phyloP scores from a whole-genome alignment of 1,140 invertebrate species.

The Drosophila rufa region DNA sequence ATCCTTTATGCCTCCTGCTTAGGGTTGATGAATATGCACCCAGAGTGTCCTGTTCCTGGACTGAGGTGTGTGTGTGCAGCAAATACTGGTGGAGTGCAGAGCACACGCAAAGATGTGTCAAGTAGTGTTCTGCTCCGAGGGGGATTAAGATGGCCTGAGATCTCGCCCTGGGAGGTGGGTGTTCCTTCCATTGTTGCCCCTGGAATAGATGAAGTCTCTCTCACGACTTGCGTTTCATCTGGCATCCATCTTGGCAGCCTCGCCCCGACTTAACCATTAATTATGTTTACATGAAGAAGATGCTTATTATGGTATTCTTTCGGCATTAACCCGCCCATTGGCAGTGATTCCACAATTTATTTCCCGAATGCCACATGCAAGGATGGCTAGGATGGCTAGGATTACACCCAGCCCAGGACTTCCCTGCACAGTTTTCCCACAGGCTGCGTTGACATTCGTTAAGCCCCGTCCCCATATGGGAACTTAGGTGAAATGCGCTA shows the following conservation, averaged over 20 bases:
- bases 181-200: constrained; percentile 2
- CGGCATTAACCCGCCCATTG: constrained; percentile 61
- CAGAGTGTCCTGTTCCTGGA: constrained; percentile 35
- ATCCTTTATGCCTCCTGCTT: constrained; percentile 4
- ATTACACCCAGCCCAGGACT: constrained; percentile 36
- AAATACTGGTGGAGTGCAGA: constrained; percentile 30
- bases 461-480: constrained; percentile 21
- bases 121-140: constrained; percentile 25
- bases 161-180: constrained; percentile 10
- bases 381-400: constrained; percentile 54
- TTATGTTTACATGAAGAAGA: constrained; percentile 48
- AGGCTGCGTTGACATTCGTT: constrained; percentile 56
- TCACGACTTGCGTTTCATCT: constrained; percentile 21
- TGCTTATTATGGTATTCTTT: constrained; percentile 30
- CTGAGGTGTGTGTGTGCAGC: constrained; percentile 20
- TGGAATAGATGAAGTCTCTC: constrained; percentile 15
- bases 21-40: constrained; percentile 38
- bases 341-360: constrained; percentile 71
- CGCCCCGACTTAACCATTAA: constrained; percentile 52
- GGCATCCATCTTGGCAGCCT: constrained; percentile 22
- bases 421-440: constrained; percentile 65
- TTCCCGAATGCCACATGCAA: constrained; percentile 68
- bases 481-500: constrained; percentile 42
- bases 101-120: constrained; percentile 37
- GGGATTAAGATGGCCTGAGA: constrained; percentile 23